phyloP scores from a whole-genome alignment of 1,140 invertebrate species.

The Cryptotermes secundus region DNA sequence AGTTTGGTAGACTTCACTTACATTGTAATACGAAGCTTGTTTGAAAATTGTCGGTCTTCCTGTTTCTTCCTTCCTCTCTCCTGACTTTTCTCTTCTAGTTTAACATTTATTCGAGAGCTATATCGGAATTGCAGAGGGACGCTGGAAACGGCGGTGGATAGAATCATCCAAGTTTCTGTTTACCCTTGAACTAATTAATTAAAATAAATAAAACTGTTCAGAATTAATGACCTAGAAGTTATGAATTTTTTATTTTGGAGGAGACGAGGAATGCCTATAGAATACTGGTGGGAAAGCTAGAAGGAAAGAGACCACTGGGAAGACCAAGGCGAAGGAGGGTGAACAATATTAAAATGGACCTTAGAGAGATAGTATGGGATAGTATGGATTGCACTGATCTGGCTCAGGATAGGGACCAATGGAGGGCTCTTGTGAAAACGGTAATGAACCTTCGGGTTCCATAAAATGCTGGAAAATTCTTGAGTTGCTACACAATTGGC shows the following conservation, averaged over 20 bases:
- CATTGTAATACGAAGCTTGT: constrained; percentile 6
- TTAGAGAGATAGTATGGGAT: too few species aligned
- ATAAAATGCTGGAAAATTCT: too few species aligned
- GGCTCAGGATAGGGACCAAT: too few species aligned
- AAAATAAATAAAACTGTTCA: neutral
- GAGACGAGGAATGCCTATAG: too few species aligned
- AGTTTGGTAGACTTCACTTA: neutral
- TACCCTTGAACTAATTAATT: constrained; percentile 5
- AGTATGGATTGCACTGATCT: too few species aligned
- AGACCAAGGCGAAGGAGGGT: too few species aligned
- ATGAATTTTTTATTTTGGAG: neutral
- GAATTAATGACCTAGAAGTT: neutral
- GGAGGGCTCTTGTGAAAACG: too few species aligned
- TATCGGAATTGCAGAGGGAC: constrained; percentile 1
- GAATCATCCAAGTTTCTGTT: neutral
- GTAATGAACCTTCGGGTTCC: too few species aligned
- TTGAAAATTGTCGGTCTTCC: neutral
- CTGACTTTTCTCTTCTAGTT: neutral
- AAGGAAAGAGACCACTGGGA: too few species aligned
- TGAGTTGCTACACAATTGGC: too few species aligned
- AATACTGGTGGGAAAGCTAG: too few species aligned
- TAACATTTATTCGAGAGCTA: neutral
- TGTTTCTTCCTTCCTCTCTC: neutral
- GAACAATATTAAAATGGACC: too few species aligned
- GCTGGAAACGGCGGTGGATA: neutral